A percentile compares a stretch with the other conserved stretches of the same genome.
These are phyloP conservation scores for Armadillidium nasatum DNA, from an alignment of 1,140 invertebrate species.

Conservation along the genomic window DNA sequence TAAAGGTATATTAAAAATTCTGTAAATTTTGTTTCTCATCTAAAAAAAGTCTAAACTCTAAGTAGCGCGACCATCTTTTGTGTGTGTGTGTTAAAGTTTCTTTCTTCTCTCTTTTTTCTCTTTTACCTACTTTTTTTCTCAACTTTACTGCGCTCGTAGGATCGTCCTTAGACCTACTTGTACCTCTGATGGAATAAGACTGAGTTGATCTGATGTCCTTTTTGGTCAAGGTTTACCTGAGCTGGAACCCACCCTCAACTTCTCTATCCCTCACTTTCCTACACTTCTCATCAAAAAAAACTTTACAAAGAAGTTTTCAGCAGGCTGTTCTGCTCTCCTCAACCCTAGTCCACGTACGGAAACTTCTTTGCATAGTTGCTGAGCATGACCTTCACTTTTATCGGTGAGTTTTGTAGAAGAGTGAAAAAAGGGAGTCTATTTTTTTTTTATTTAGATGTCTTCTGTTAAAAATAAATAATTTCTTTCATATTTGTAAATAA, in stretches of 20 bases:
- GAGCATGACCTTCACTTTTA: not conserved
- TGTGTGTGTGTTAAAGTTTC: not conserved
- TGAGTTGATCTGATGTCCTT: not conserved
- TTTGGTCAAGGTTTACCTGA: constrained; percentile 2
- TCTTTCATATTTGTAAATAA: too few species aligned
- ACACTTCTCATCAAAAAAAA: constrained; percentile 12
- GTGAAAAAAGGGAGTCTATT: not conserved
- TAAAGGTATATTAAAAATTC: too few species aligned
- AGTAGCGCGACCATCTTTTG: not conserved
- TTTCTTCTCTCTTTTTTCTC: not conserved
- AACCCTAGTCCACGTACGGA: constrained; percentile 1
- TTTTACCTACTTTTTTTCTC: not conserved
- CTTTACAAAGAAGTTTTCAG: constrained; percentile 9
- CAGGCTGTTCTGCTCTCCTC: not conserved
- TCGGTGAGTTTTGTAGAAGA: constrained; percentile 12
- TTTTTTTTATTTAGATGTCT: not conserved
- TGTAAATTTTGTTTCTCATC: too few species aligned
- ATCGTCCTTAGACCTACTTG: not conserved
- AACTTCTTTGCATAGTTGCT: constrained; percentile 9
- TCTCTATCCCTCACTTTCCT: constrained; percentile 7
- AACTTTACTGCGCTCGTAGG: constrained; percentile 1
- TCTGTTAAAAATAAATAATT: not conserved
- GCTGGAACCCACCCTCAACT: constrained; percentile 7
- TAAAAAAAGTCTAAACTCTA: not conserved
- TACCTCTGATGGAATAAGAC: constrained; percentile 8